phyloP scores from a whole-genome alignment of 2,888 invertebrate species.

The Tetheella fluctuosa region DNA sequence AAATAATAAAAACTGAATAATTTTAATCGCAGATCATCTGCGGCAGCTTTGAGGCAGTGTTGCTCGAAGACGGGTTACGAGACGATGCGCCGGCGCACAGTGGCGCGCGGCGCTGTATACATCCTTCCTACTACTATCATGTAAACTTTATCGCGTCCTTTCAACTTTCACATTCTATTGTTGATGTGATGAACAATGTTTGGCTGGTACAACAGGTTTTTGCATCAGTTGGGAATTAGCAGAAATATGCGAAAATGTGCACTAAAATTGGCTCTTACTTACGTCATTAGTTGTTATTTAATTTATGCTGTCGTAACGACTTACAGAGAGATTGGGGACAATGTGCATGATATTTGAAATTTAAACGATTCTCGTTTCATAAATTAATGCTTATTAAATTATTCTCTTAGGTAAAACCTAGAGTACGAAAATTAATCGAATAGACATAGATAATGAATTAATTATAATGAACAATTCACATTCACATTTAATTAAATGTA shows the following conservation, averaged over 20 bases:
- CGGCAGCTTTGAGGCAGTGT: slow-evolving; percentile 62
- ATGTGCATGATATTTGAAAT: slow-evolving; percentile 27
- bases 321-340: slow-evolving; percentile 35
- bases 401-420: too few relatives aligned
- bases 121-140: slow-evolving; percentile 77
- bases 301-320: slow-evolving; percentile 41
- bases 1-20: slow-evolving; percentile 5
- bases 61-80: slow-evolving; percentile 52
- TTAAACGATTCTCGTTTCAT: background rate
- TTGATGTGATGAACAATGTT: slow-evolving; percentile 14
- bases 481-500: too few relatives aligned
- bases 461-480: too few relatives aligned
- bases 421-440: too few relatives aligned
- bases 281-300: slow-evolving; percentile 39
- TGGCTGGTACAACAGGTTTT: slow-evolving; percentile 21
- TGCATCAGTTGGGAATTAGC: slow-evolving; percentile 40
- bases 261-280: slow-evolving; percentile 39
- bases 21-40: slow-evolving; percentile 62
- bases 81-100: slow-evolving; percentile 57
- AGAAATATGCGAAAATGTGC: slow-evolving; percentile 47
- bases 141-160: slow-evolving; percentile 45
- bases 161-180: slow-evolving; percentile 32
- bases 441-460: too few relatives aligned
- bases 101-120: slow-evolving; percentile 64
- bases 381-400: background rate